Conservation (phyloP, 2,113 vertebrate genomes). For the Apteryx mantelli region DNA sequence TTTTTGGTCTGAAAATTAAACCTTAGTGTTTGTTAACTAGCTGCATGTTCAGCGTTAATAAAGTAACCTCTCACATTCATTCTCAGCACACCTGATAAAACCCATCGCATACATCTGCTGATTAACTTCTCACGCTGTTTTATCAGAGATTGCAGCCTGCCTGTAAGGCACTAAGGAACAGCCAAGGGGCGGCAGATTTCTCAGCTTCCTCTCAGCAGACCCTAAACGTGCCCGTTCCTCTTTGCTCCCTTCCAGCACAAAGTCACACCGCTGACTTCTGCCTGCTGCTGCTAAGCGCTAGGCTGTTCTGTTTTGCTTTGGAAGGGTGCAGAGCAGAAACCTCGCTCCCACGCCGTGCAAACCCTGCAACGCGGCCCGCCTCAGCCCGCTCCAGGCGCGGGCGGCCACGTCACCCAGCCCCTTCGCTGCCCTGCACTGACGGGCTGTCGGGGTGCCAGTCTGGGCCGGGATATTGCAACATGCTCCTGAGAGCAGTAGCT, state of each 20-base stretch:
- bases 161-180: rapidly evolving
- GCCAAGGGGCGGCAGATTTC: background rate
- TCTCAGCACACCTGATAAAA: background rate
- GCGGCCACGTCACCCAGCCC: background rate
- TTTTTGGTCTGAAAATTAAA: background rate
- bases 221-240: background rate
- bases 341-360: background rate
- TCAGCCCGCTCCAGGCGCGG: background rate
- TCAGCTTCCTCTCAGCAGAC: background rate
- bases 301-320: background rate
- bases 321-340: background rate
- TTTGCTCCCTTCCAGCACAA: background rate
- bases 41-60: background rate
- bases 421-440: background rate
- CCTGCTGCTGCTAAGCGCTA: rapidly evolving
- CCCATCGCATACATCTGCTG: background rate
- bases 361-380: background rate
- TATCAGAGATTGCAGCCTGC: background rate
- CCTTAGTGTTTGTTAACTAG: background rate
- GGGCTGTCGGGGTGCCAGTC: rapidly evolving
- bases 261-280: background rate
- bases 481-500: background rate
- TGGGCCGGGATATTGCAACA: background rate
- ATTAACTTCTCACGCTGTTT: background rate
- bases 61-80: background rate